phyloP scores from a whole-genome alignment of 1,140 invertebrate species.

The Nautilus pompilius region DNA sequence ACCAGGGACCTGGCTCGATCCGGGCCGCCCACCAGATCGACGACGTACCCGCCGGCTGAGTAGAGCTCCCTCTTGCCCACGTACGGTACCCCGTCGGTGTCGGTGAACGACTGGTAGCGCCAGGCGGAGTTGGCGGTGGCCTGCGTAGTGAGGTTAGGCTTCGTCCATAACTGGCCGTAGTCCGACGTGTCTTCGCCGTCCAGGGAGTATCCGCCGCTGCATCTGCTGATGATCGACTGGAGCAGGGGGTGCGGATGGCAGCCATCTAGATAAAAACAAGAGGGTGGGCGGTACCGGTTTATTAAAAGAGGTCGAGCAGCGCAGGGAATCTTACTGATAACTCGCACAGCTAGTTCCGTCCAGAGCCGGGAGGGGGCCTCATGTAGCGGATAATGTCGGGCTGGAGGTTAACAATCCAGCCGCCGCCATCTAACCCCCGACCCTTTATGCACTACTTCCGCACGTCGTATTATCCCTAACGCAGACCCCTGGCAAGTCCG shows the following conservation, averaged over 20 bases:
- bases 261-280: slow-evolving; percentile 16
- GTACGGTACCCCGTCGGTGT: slow-evolving; percentile 43
- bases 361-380: too few species aligned
- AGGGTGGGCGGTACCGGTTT: too few species aligned
- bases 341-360: too few species aligned
- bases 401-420: too few species aligned
- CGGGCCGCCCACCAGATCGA: slow-evolving; percentile 49
- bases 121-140: slow-evolving; percentile 24
- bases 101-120: slow-evolving; percentile 22
- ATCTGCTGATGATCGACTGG: slow-evolving; percentile 7
- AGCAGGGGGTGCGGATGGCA: slow-evolving; percentile 16
- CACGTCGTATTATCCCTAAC: too few species aligned
- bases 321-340: too few species aligned
- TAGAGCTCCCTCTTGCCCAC: slow-evolving; percentile 54
- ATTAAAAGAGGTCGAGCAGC: too few species aligned
- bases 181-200: slow-evolving; percentile 21
- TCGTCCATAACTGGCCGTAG: slow-evolving; percentile 28
- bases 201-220: slow-evolving; percentile 27
- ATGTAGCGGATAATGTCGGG: too few species aligned
- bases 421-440: too few species aligned
- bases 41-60: slow-evolving; percentile 58
- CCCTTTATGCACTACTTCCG: too few species aligned
- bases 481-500: too few species aligned
- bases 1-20: slow-evolving; percentile 40
- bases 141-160: neutral